Percentiles rank a stretch among this genome's conserved stretches.
Conservation (phyloP, 2,888 invertebrate genomes). For the Brenthis ino region DNA sequence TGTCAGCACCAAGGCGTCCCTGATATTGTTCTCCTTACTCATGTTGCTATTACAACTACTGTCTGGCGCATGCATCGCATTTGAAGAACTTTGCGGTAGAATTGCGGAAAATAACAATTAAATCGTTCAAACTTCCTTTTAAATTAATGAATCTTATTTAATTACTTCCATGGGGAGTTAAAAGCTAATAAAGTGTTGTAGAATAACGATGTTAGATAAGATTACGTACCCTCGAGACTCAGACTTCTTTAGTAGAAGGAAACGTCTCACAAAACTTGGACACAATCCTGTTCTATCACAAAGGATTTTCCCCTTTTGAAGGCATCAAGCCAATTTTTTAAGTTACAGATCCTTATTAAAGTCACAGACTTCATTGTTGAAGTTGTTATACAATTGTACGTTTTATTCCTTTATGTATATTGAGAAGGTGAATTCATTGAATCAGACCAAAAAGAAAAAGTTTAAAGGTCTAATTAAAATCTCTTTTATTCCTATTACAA, state of each 20-base stretch:
- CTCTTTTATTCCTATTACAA: conserved; percentile 14
- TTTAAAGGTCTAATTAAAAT: conserved; percentile 31
- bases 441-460: conserved; percentile 29
- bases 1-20: conserved; percentile 38
- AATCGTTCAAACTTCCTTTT: conserved; percentile 21
- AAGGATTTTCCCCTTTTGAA: conserved; percentile 48
- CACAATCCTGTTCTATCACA: conserved; percentile 48
- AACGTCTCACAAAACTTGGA: conserved; percentile 46
- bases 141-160: conserved; percentile 31
- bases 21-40: conserved; percentile 4
- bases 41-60: conserved; percentile 13
- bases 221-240: conserved; percentile 42
- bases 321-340: conserved; percentile 48
- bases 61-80: conserved; percentile 2
- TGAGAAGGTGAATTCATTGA: conserved; percentile 30
- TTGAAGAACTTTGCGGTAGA: conserved; percentile 5
- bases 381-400: conserved; percentile 37
- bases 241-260: conserved; percentile 43
- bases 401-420: conserved; percentile 35
- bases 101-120: conserved; percentile 15
- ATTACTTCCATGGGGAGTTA: conserved; percentile 32
- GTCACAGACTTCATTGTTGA: conserved; percentile 41
- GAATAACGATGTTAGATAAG: conserved; percentile 42
- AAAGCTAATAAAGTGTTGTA: conserved; percentile 39
- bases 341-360: conserved; percentile 48